Base-by-base conservation (phyloP, 2,797 vertebrate species). In the Lacerta viridis region DNA sequence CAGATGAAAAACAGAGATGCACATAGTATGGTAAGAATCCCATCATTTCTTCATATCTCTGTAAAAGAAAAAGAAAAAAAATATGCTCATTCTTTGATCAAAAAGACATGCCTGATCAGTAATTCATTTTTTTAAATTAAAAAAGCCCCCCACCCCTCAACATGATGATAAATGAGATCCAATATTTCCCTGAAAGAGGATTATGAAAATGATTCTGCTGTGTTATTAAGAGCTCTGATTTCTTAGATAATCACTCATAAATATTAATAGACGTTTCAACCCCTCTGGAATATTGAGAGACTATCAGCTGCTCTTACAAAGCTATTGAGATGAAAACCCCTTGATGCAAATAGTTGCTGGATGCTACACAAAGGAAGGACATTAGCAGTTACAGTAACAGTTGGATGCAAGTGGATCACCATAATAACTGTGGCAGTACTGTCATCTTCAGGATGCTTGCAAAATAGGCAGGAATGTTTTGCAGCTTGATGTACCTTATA, bases 51-150 rank as follows among this genome's bases (percentile, higher is more conserved):
- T 90, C 88, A 61, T 93, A 89, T 92, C 77, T 80, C 91, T 89
- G 89, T 15, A 55, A 55, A 55, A 55, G 50, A 55, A 55, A 4
- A 55, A 55, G 13, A 4, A 55, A 17, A 0, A 79, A 92, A 77
- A 87, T 86, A 93, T 86, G 86, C 84, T 92, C 11, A 76, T 80
- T 86, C 93, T 93, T 93, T 90, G 88, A 93, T 94, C 89, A 93
- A 46, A 83, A 71, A 87, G 36, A 69, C 91, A 86, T 0, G 83
- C 6, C 81, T 93, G 89, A 93, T 94, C 89, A 90, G 93, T 89
- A 93, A 94, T 94, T 94, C 88, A 39, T 94, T 95, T 29, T 86
- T 87, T 87, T 88, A 43, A 17, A 61, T 36, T 36, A 50, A 71
- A 68, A 68, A 39, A 39, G 7, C 33, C 15, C 61, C 61, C 33